phyloP scores from a whole-genome alignment of 2,113 vertebrate genomes.

The Arenaria interpres region DNA sequence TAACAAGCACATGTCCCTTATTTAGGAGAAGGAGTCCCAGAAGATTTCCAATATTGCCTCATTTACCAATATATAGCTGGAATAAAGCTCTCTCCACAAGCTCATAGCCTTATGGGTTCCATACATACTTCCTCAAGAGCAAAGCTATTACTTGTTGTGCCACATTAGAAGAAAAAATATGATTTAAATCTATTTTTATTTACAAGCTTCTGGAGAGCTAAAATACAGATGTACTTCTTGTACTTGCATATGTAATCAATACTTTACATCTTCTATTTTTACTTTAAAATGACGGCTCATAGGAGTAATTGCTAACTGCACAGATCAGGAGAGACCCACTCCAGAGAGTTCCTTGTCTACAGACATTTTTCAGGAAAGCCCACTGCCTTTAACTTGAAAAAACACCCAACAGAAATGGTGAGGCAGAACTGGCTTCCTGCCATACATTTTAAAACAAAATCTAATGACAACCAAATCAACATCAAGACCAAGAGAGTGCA shows the following conservation, averaged over 20 bases:
- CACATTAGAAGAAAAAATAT: not conserved
- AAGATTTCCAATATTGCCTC: not conserved
- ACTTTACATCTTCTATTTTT: conserved; percentile 26
- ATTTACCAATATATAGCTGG: not conserved
- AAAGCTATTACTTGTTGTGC: not conserved
- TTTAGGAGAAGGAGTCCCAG: not conserved
- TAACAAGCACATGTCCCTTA: not conserved
- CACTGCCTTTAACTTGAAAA: not conserved
- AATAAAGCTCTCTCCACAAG: not conserved
- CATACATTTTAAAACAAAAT: not conserved
- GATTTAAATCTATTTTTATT: conserved; percentile 2
- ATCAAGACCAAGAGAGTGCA: not conserved
- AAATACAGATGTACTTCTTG: conserved; percentile 5
- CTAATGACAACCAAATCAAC: not conserved
- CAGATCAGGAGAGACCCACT: not conserved
- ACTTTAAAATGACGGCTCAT: not conserved
- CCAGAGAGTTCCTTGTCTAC: not conserved
- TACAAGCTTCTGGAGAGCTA: not conserved
- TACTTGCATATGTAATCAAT: conserved; percentile 26
- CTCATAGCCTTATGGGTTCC: not conserved
- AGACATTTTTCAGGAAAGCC: not conserved
- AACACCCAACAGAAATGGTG: not conserved
- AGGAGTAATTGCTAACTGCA: not conserved
- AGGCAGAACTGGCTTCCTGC: not conserved
- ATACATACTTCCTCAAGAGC: not conserved